Evolutionary conservation across 2,797 vertebrate genomes (phyloP), one percentile per base, ranked within the genome.

Genomic region (Cuculus canorus): DNA sequence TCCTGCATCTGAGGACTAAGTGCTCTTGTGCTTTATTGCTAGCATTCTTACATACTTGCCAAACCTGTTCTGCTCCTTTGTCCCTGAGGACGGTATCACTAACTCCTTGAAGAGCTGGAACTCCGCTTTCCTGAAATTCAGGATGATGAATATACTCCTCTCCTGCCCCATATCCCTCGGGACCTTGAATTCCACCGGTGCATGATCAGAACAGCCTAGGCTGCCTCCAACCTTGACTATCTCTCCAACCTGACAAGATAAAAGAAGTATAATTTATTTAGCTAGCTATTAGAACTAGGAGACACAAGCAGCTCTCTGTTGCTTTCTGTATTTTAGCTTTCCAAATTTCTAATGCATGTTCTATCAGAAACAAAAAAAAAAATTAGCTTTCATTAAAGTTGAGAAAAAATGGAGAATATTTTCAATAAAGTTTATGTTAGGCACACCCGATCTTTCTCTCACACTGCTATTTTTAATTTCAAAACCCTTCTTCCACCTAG

Each of bases 281-380:
- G 3, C 10, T 2, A 1, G 6, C 1, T 60, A 39, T 19, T 66
- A 76, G 15, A 82, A 52, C 7, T 39, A 57, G 9, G 2, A 5
- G 14, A 30, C 24, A 28, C 9, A 22, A 8, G 23, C 28, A 2
- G 86, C 24, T 30, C 17, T 5, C 11, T 41, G 7, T 57, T 12
- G 13, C 23, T 0, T 5, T 60, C n/a, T 37, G 7, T 15, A 48
- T 82, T 91, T 86, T 82, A 82, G 1, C 2, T 70, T 5, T 66
- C 17, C n/a, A 30, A 17, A 17, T 22, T 14, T 65, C 17, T 60
- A 64, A 24, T 2, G 2, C 8, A 18, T 59, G 18, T 72, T 57
- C 18, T 28, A 66, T 7, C 8, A 45, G 33, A 79, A 90, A 47
- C 1, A 80, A 41, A 7, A 6, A 57, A 37, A 7, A 6, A 57